Conservation (phyloP, 2,113 vertebrate genomes). For the Carassius carassius region DNA sequence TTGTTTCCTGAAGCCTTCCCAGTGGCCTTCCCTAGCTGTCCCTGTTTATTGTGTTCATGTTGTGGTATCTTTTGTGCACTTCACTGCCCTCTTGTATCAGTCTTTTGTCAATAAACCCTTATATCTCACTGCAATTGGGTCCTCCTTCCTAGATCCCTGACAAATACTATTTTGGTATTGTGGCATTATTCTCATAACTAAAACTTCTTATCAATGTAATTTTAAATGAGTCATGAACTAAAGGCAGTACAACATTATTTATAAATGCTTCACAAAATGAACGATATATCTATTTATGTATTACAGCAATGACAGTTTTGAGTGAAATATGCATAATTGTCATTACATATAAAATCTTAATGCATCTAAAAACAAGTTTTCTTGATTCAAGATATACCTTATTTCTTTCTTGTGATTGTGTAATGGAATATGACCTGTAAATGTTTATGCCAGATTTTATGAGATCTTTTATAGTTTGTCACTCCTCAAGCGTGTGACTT, state of each 20-base stretch:
- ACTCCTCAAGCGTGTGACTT: conserved; percentile 6
- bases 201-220: background rate
- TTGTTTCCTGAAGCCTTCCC: no score
- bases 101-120: no score
- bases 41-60: no score
- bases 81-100: no score
- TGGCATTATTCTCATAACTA: background rate
- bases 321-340: background rate
- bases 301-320: background rate
- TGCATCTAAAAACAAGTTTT: background rate
- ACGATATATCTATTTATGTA: background rate
- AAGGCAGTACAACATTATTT: background rate
- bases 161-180: background rate
- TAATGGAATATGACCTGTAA: background rate
- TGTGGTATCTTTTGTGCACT: no score
- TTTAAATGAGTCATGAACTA: background rate
- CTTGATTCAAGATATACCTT: background rate
- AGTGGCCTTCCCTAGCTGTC: no score
- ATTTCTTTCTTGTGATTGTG: background rate
- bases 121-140: no score
- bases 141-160: no score
- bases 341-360: background rate
- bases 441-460: background rate
- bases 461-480: background rate
- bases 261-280: background rate